Evolutionary conservation across 1,140 invertebrate species (phyloP), one percentile per base, ranked within the genome.

Genomic region (Helicoverpa zea): DNA sequence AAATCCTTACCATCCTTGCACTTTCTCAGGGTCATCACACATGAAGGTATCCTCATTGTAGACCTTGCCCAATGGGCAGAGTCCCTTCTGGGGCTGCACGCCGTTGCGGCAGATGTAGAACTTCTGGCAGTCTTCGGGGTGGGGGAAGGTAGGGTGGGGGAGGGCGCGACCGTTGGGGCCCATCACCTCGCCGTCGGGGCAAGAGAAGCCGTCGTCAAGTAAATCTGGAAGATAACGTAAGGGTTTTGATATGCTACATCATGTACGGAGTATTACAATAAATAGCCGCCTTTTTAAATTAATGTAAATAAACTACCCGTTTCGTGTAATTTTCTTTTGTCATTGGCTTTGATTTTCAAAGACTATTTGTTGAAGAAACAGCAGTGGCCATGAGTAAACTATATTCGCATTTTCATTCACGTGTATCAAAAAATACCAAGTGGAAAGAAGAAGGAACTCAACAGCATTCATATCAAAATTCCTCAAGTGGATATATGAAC

Each of bases 21-120:
- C 98, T 87, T 97, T 97, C 85, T 97, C 97, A 1, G 98, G 97
- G 2, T 98, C 97, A 87, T 98, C 97, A 87, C 98, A 98, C 90
- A 96, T 97, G 87, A 98, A 97, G 13, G 95, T 97, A 10, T 97
- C 97, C 78, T 98, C 97, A 85, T 98, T 98, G 95, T 98, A 98
- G 43, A 98, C 98, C 12, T 96, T 97, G 47, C 97, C 97, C 3
- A 96, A 93, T 3, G 97, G 96, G 89, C 98, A 98, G 83, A 97
- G 97, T 9, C 97, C 97, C 82, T 97, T 96, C 89, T 98, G 97
- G 0, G 98, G 97, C 79, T 96, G 96, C 2, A 97, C 96, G 3
- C 97, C 97, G 84, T 98, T 97, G 58, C 97, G 95, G 92, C 98
- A 98, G 81, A 98, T 98, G 94, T 98, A 98, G 93, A 98, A 98